phyloP scores from a whole-genome alignment of 2,797 vertebrate genomes.

The Synaphobranchus kaupii region DNA sequence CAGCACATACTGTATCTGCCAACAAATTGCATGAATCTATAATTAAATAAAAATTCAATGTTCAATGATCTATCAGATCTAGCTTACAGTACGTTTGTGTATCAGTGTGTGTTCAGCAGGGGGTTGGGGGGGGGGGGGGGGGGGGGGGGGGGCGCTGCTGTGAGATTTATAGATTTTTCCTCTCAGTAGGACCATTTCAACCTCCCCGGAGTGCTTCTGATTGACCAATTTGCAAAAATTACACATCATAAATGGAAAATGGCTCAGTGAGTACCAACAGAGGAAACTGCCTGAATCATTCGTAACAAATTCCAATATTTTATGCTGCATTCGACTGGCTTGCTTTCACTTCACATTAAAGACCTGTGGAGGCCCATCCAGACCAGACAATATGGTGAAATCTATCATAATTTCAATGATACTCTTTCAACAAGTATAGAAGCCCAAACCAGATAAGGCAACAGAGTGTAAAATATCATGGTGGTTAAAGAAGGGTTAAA shows the following conservation, averaged over 20 bases:
- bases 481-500: constrained; percentile 34
- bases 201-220: not conserved
- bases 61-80: not conserved
- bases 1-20: no score
- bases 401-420: not conserved
- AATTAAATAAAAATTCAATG: not conserved
- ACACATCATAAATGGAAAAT: not conserved
- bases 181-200: not conserved
- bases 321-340: not conserved
- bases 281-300: not conserved
- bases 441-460: not conserved
- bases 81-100: not conserved
- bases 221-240: not conserved
- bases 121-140: no score
- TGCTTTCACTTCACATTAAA: not conserved
- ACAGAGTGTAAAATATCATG: not conserved
- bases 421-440: not conserved
- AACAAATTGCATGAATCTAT: not conserved
- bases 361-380: not conserved
- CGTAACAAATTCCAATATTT: not conserved
- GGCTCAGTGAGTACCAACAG: not conserved
- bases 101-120: not conserved
- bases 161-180: not conserved
- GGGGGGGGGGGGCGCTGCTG: not conserved
- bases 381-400: not conserved